Base-by-base conservation (phyloP, 2,797 vertebrate species). In the Triplophysa bombifrons region DNA sequence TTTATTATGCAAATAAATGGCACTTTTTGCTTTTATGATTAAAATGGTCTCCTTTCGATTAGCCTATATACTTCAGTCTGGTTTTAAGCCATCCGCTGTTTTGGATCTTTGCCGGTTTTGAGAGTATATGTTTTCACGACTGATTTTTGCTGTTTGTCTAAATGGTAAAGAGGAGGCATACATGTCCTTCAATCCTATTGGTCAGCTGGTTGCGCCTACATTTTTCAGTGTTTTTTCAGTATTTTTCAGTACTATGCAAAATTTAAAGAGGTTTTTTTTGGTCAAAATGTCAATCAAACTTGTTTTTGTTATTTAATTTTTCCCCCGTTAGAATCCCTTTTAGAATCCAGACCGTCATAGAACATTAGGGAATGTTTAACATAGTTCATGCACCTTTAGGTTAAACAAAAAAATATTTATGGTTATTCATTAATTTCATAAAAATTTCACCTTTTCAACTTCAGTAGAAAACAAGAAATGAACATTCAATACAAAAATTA, bases 141-240 rank as follows among this genome's bases (percentile, higher is more conserved):
- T 8, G 70, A 4, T 11, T 27, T n/a, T 67, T 68, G 73, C 13
- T 71, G 76, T 82, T 82, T 74, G 50, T 55, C 30, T 64, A n/a
- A 25, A 53, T 80, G 72, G 51, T 67, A 69, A 60, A 75, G 46
- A 80, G 78, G 80, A 78, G 80, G 82, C 63, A 75, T 41, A 44
- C 55, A 41, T 38, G 34, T 60, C 20, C 74, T 78, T 20, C 4
- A 30, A 73, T 44, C 65, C 72, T 13, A 82, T 78, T 82, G 76
- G 81, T 22, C 71, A 20, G 46, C 30, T 27, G 55, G 16, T 50
- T 80, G n/a, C 4, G 7, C n/a, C 34, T 51, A 5, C 17, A 25
- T 27, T n/a, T 71, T 71, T n/a, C 14, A 34, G 19, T 11, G 30
- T 64, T n/a, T n/a, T n/a, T n/a, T n/a, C n/a, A n/a, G n/a, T n/a